Percentiles rank a stretch among this genome's conserved stretches.
phyloP scores from a whole-genome alignment of 2,113 vertebrate species.

The Callionymus lyra region DNA sequence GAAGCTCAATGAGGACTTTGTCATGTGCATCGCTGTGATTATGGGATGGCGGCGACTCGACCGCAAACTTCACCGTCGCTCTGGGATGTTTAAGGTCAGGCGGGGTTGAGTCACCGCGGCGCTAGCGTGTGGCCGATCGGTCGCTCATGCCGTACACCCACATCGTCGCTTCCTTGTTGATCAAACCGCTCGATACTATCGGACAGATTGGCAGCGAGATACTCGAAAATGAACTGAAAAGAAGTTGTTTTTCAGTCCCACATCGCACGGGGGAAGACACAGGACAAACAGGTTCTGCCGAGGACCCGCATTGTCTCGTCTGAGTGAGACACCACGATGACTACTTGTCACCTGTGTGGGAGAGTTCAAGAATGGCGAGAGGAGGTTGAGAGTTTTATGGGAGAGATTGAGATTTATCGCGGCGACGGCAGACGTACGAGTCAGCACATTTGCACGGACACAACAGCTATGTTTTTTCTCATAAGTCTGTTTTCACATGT shows the following conservation, averaged over 20 bases:
- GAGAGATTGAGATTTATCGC: slow-evolving; percentile 29
- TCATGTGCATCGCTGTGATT: slow-evolving; percentile 40
- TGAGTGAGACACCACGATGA: slow-evolving; percentile 42
- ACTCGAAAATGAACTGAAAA: slow-evolving; percentile 3
- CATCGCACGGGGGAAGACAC: slow-evolving; percentile 30
- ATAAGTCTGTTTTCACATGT: slow-evolving; percentile 23
- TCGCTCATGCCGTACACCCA: too few relatives aligned
- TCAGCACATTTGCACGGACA: slow-evolving; percentile 21
- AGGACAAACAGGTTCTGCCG: slow-evolving; percentile 49
- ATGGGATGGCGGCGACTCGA: slow-evolving; percentile 32
- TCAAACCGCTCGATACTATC: slow-evolving; percentile 30
- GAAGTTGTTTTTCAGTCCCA: slow-evolving; percentile 22
- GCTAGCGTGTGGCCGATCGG: too few relatives aligned
- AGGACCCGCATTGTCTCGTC: slow-evolving; percentile 45
- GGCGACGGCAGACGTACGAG: slow-evolving; percentile 30
- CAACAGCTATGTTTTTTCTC: slow-evolving; percentile 24
- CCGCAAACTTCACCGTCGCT: slow-evolving; percentile 38
- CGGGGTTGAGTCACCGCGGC: slow-evolving; percentile 24
- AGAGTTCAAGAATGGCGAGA: slow-evolving; percentile 36
- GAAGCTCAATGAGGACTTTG: slow-evolving; percentile 55
- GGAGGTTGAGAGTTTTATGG: slow-evolving; percentile 41
- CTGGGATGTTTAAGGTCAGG: slow-evolving; percentile 39
- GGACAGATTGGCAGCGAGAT: slow-evolving; percentile 18
- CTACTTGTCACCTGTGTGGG: slow-evolving; percentile 52
- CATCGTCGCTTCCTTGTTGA: slow-evolving; percentile 9